These are phyloP conservation scores for Callaeas wilsoni DNA, from an alignment of 2,113 vertebrate genomes.

Conservation along the genomic window DNA sequence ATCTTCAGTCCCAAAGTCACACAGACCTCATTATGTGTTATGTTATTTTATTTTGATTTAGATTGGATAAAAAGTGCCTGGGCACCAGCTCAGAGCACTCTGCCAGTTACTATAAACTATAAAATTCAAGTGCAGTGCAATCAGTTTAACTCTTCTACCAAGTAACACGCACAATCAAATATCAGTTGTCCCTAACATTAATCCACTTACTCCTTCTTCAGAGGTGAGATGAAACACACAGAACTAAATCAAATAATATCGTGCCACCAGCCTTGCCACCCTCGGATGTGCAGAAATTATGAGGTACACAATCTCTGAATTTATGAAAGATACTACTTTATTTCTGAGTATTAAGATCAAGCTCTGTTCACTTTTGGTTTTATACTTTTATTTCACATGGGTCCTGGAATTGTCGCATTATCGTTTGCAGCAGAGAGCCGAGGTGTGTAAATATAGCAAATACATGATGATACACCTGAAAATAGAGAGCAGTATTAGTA, in stretches of 20 bases:
- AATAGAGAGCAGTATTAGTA: neutral
- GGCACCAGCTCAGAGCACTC: neutral
- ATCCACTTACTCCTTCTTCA: neutral
- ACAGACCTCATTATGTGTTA: neutral
- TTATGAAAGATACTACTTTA: neutral
- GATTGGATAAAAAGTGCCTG: neutral
- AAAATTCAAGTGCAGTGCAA: neutral
- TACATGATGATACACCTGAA: neutral
- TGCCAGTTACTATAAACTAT: neutral
- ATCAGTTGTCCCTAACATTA: neutral
- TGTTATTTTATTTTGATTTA: conserved; percentile 36
- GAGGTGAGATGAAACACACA: neutral
- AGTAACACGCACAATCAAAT: neutral
- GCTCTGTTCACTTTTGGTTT: neutral
- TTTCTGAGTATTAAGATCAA: neutral
- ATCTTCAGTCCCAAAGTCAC: neutral
- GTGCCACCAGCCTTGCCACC: neutral
- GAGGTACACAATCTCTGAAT: neutral
- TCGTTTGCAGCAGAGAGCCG: neutral
- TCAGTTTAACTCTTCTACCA: neutral
- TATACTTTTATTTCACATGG: neutral
- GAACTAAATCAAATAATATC: neutral
- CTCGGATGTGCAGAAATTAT: neutral
- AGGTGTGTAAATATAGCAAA: neutral
- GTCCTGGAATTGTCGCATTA: neutral